These are phyloP conservation scores for Pachymerium ferrugineum DNA, from an alignment of 2,888 invertebrate species.

Conservation along the genomic window DNA sequence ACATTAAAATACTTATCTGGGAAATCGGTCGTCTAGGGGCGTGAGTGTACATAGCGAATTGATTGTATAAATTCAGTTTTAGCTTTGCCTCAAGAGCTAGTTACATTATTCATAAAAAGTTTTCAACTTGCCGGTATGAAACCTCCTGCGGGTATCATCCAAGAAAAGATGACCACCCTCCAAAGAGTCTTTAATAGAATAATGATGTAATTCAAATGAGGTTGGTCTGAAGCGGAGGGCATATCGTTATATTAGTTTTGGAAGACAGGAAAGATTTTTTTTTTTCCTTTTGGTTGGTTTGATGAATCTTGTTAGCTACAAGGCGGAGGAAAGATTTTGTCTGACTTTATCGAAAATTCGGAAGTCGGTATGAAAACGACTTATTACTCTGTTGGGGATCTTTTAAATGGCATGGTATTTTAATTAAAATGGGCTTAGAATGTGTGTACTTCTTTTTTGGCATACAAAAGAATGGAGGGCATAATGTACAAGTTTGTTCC, in stretches of 20 bases:
- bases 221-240: background rate
- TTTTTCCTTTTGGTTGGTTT: background rate
- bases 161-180: background rate
- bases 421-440: conserved; percentile 23
- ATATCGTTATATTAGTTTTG: background rate
- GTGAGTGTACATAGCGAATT: background rate
- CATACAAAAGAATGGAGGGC: background rate
- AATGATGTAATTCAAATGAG: conserved; percentile 4
- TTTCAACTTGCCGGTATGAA: background rate
- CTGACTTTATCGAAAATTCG: background rate
- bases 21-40: background rate
- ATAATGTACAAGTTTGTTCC: background rate
- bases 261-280: background rate
- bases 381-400: background rate
- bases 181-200: background rate
- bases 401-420: background rate
- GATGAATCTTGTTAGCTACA: background rate
- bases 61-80: background rate
- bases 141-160: background rate
- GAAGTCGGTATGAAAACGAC: conserved; percentile 13
- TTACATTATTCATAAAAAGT: conserved; percentile 13
- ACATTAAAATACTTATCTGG: too few species aligned
- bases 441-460: background rate
- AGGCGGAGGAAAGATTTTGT: background rate
- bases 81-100: background rate